Evolutionary conservation across 2,797 vertebrate genomes (phyloP).

Genomic region (Cynopterus sphinx): DNA sequence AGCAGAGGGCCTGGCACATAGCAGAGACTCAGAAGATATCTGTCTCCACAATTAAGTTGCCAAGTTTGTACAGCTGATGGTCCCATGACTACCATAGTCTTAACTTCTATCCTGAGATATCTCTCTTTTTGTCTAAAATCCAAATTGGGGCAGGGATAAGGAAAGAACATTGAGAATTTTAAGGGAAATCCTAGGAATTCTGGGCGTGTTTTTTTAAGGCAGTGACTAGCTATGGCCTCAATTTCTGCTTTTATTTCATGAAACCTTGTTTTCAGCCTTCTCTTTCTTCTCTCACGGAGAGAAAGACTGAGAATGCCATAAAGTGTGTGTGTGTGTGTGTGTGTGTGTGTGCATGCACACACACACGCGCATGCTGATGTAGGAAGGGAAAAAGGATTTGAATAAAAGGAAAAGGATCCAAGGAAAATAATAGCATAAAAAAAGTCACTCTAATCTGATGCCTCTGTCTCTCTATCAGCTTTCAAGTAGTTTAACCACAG

Average conservation of each 20-base stretch:
- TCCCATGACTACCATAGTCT: background rate
- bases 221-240: background rate
- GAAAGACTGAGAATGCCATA: background rate
- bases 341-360: too few species aligned
- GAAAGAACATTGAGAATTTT: background rate
- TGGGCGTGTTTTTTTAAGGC: background rate
- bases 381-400: background rate
- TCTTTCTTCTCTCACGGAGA: background rate
- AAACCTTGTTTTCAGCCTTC: background rate
- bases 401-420: conserved; percentile 3
- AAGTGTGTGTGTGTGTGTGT: too few species aligned
- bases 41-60: background rate
- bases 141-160: background rate
- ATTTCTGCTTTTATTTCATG: background rate
- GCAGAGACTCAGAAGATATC: background rate
- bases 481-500: background rate
- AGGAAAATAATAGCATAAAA: conserved; percentile 17
- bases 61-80: background rate
- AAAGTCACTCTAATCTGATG: background rate
- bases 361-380: background rate
- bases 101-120: background rate
- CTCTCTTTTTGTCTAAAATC: background rate
- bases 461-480: background rate
- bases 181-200: background rate
- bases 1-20: background rate